Evolutionary conservation across 2,888 invertebrate species (phyloP), one percentile per base, ranked within the genome.

Genomic region (Itoplectis maculator): DNA sequence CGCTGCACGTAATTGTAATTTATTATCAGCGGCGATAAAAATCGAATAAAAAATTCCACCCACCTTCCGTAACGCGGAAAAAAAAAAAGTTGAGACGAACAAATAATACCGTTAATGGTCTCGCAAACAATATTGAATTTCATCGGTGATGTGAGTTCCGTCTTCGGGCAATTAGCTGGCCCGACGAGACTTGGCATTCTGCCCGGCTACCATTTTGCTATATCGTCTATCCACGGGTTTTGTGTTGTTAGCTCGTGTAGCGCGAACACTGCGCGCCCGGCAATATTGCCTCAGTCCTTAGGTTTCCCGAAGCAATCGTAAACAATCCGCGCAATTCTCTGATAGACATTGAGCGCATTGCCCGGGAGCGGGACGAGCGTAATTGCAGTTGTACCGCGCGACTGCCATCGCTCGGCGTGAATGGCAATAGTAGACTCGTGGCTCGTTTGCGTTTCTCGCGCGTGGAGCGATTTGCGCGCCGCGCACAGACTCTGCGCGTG

Each of bases 151-250:
- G 73, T n/a, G 29, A 2, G 40, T 59, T 73, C 35, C 54, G 80
- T 81, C 81, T 79, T 80, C 56, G 82, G 54, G 84, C 79, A 86
- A 86, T 84, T 86, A 86, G 77, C 85, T 78, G 81, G n/a, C n/a
- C n/a, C n/a, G 69, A 70, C 59, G 81, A 79, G 68, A 73, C 69
- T 86, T 84, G 85, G 84, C 84, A 82, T 61, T 61, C 54, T 83
- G 85, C 83, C 85, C 54, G 61, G 61, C 78, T 74, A 72, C 75
- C 29, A 5, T 5, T 5, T 5, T 2, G 29, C 29, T 5, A 5
- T 29, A n/a, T n/a, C n/a, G 29, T 65, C 76, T 59, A 69, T 61
- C 37, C 68, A 23, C 56, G 51, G 29, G 29, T 70, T 84, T 70
- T 66, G 59, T 74, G 61, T 61, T 66, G 69, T 76, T 72, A 37